Evolutionary conservation across 2,888 invertebrate species (phyloP).

Genomic region (Monochamus alternatus): DNA sequence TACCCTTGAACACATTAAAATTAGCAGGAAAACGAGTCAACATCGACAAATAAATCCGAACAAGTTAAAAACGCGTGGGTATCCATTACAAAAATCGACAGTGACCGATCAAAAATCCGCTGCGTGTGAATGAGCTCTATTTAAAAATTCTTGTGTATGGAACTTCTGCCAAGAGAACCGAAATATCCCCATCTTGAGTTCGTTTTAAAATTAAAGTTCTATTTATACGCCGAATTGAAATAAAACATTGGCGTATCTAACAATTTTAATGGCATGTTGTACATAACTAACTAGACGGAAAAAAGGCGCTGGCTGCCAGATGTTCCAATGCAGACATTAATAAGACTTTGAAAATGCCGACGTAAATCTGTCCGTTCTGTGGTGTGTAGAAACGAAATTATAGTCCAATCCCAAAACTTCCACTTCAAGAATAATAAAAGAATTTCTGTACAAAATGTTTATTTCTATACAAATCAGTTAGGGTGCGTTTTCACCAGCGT

Average conservation of each 20-base stretch:
- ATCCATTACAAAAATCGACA: neutral
- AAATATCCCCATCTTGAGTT: slow-evolving; percentile 22
- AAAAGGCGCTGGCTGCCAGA: slow-evolving; percentile 16
- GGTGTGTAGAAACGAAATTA: too few species aligned
- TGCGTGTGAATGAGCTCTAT: slow-evolving; percentile 26
- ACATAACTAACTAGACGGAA: neutral
- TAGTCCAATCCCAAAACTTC: too few species aligned
- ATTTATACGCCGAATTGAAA: slow-evolving; percentile 26
- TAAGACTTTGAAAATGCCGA: neutral
- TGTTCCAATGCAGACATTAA: slow-evolving; percentile 11
- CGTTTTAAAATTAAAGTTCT: slow-evolving; percentile 26
- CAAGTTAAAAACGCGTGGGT: neutral
- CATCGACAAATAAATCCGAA: neutral
- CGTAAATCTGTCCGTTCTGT: neutral
- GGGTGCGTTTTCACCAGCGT: too few species aligned
- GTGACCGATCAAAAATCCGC: neutral
- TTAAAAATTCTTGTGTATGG: slow-evolving; percentile 33
- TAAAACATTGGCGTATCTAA: slow-evolving; percentile 1
- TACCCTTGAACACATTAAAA: slow-evolving; percentile 11
- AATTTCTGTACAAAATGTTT: too few species aligned
- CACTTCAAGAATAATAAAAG: too few species aligned
- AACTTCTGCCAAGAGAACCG: slow-evolving; percentile 30
- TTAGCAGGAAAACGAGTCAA: neutral
- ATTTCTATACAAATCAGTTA: too few species aligned
- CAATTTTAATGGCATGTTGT: slow-evolving; percentile 18